Conservation (phyloP, 2,797 vertebrate species). For the Ibycter americanus region DNA sequence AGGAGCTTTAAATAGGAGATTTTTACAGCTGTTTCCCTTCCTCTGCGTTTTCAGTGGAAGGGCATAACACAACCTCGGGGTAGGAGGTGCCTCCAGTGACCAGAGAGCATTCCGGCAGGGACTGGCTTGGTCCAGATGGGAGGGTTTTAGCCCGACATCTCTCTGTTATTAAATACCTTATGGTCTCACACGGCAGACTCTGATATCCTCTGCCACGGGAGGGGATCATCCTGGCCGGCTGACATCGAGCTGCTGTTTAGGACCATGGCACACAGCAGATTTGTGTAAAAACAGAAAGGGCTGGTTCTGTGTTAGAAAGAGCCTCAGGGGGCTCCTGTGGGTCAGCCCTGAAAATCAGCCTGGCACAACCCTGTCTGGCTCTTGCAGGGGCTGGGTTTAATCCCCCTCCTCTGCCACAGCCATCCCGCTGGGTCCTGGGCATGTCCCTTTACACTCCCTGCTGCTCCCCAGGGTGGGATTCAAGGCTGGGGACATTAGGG, state of each 20-base stretch:
- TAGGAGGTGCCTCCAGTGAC: background rate
- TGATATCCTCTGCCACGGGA: background rate
- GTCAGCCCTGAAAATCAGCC: background rate
- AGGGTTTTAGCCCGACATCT: background rate
- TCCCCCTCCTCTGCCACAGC: background rate
- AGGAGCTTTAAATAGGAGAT: conserved; percentile 45
- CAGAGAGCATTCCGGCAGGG: background rate
- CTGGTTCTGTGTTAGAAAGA: background rate
- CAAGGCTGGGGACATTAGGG: background rate
- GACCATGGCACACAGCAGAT: background rate
- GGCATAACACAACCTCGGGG: background rate
- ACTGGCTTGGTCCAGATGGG: background rate
- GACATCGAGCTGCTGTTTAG: background rate
- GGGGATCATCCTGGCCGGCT: background rate
- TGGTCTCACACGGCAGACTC: background rate
- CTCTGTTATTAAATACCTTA: background rate
- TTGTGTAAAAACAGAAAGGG: background rate
- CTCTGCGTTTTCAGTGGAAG: background rate
- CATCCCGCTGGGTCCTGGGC: background rate
- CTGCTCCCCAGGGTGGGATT: background rate
- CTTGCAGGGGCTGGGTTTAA: background rate
- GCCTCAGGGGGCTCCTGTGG: background rate
- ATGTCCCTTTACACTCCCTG: background rate
- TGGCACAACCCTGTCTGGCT: background rate
- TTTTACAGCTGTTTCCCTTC: conserved; percentile 56